These are phyloP conservation scores for Acanthochromis polyacanthus DNA, from an alignment of 2,113 vertebrate genomes.

Conservation along the genomic window DNA sequence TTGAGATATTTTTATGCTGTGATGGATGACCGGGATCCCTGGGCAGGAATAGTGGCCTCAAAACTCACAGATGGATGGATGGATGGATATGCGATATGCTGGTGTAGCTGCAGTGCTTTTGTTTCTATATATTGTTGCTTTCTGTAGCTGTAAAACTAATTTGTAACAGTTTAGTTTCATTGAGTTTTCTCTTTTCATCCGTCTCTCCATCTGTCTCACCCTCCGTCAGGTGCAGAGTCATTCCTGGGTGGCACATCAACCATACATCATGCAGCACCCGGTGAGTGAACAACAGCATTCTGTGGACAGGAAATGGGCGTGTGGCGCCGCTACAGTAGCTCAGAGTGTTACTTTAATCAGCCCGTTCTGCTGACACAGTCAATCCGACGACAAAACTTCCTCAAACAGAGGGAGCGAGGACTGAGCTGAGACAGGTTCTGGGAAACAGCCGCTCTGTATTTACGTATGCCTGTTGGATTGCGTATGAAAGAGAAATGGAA, in stretches of 20 bases:
- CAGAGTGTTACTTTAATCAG: conserved; percentile 54
- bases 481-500: conserved; percentile 62
- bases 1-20: conserved; percentile 22
- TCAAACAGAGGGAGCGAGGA: conserved; percentile 28
- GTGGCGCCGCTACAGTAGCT: conserved; percentile 37
- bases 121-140: too few relatives aligned
- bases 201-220: conserved; percentile 18
- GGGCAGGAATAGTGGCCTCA: background rate
- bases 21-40: background rate
- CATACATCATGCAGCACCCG: conserved; percentile 98
- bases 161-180: background rate
- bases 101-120: too few relatives aligned
- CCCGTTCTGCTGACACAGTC: conserved; percentile 62
- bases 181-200: conserved; percentile 24
- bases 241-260: conserved; percentile 98
- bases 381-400: conserved; percentile 52
- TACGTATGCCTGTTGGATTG: conserved; percentile 39
- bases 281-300: conserved; percentile 85
- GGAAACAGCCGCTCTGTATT: conserved; percentile 37
- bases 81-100: too few relatives aligned
- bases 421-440: conserved; percentile 45
- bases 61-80: background rate
- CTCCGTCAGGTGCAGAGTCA: conserved; percentile 93
- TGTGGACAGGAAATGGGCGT: conserved; percentile 70
- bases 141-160: background rate